Base-by-base conservation (phyloP, 2,797 vertebrate species). In the Poliocrania exsul region DNA sequence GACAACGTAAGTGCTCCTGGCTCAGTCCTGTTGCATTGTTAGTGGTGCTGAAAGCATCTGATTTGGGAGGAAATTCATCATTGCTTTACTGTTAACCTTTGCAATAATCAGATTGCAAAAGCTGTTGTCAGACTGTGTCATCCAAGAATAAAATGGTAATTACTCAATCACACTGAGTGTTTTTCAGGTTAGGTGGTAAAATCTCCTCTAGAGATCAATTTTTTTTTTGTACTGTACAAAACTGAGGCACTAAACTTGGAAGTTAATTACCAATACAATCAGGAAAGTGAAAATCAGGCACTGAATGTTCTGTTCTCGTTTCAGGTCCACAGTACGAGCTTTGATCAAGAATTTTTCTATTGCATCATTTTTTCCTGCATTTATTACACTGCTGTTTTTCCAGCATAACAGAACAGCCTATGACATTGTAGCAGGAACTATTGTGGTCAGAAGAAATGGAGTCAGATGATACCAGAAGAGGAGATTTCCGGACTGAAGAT, bases 331-430 rank as follows among this genome's bases (percentile, higher is more conserved):
- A 25, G 98, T 99, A 86, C 98, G 99, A 98, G 99, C 99, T 90
- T 97, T 99, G 98, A 99, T 99, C 98, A 99, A 99, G 98, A 99
- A 99, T 98, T 99, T 99, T 97, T 99, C 99, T 88, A 99, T 99
- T 87, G 99, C 99, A 85, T 99, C 99, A 80, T 99, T 99, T 97
- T 99, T 99, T 95, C 99, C 99, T 57, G 99, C 99, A 1, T 99
- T 99, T 97, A 99, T 99, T 97, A 99, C 99, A 0, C 98, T 99
- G 91, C 98, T 99, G 83, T 99, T 99, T 97, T 99, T 99, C 97
- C 99, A 99, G 96, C 99, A 99, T 95, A 99, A 99, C 97, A 98
- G 99, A 98, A 99, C 99, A 98, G 99, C 99, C 57, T 99, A 99
- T 44, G 99, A 99, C 88, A 99, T 99, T 94, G 99, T 99, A 81